Base-by-base conservation (phyloP, 2,797 vertebrate genomes). In the Phrynocephalus guinanensis region DNA sequence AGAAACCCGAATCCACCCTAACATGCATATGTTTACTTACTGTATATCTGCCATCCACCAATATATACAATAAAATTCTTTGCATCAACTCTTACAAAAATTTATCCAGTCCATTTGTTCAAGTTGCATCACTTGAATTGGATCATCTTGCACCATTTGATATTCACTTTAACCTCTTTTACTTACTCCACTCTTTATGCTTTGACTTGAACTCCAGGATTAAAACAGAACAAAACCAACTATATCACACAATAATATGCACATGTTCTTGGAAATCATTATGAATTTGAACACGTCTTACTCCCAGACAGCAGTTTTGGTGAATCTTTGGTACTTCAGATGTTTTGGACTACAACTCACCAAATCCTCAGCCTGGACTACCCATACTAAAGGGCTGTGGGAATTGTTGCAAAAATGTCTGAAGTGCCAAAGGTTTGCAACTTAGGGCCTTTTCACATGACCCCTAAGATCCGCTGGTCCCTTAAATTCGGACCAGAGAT, bases 61-160 rank as follows among this genome's bases (percentile, higher is more conserved):
- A 11, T 48, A n/a, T n/a, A 56, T n/a, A 10, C 71, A 18, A 73
- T 79, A 79, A 26, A 81, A 63, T 84, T 63, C 80, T 79, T 76
- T 87, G 79, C 50, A 82, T 38, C 20, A 48, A 38, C 85, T 79
- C 75, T 79, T 89, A 67, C 8, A 89, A 89, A 90, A 79, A 87
- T 84, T 82, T 66, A 89, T 90, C 66, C 68, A 56, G 56, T 48
- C 70, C 82, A 76, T 87, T 82, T 90, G 71, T 81, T 76, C 82
- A 60, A 50, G 76, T 79, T 71, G 63, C 66, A 56, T 50, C 63
- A 66, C 20, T 84, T 84, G 76, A 87, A 77, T 26, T 70, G 63
- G 70, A 77, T 90, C 50, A 24, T 20, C 26, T 80, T 87, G 60
- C 70, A 80, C 52, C 82, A 84, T 87, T 90, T 90, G 82, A 87